Evolutionary conservation across 2,797 vertebrate genomes (phyloP).

Genomic region (Carduelis carduelis): DNA sequence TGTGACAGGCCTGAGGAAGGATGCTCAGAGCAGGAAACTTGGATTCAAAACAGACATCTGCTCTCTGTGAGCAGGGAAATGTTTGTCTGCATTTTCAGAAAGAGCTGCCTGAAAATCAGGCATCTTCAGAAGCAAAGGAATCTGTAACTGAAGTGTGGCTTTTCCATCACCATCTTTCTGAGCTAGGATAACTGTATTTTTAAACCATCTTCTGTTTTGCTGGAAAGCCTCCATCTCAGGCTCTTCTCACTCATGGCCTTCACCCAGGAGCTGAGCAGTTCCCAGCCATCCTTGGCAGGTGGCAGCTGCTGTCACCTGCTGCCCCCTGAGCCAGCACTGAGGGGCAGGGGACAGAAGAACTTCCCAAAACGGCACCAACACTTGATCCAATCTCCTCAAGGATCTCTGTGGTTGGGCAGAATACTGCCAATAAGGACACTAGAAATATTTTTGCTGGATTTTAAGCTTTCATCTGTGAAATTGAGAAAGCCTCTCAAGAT

Average conservation of each 20-base stretch:
- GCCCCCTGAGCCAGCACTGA: not conserved
- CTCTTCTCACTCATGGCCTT: not conserved
- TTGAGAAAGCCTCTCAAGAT: not conserved
- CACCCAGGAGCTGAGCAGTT: not conserved
- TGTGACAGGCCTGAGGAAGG: not conserved
- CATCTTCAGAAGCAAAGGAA: not conserved
- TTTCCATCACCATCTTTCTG: not conserved
- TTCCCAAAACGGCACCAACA: not conserved
- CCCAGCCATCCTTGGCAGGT: not conserved
- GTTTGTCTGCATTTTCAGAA: not conserved
- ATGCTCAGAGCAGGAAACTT: not conserved
- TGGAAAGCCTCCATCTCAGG: not conserved
- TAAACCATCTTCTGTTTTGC: not conserved
- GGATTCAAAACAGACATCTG: not conserved
- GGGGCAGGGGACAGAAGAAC: not conserved
- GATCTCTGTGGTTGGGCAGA: accelerated
- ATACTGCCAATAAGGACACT: not conserved
- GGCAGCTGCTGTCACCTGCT: not conserved
- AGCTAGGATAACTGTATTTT: not conserved
- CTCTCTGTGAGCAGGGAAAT: not conserved
- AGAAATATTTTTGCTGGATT: not conserved
- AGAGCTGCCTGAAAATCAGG: not conserved
- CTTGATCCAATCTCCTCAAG: not conserved
- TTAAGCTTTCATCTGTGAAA: not conserved
- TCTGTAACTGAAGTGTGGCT: not conserved